phyloP scores from a whole-genome alignment of 64 coral and sea anemone genomes.

The Stylophora pistillata region DNA sequence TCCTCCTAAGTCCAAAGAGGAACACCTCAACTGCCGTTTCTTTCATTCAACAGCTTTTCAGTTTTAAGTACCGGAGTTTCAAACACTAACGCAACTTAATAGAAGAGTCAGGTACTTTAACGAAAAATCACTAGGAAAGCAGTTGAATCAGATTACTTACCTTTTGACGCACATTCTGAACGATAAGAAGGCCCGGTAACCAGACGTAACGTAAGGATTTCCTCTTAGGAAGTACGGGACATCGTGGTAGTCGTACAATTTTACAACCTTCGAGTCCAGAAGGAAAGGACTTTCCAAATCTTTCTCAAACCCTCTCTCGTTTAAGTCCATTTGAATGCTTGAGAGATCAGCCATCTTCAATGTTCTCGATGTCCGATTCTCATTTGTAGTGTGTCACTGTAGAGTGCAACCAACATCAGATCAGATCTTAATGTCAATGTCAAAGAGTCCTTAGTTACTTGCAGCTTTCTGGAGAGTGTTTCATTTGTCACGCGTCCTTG shows the following conservation, averaged over 20 bases:
- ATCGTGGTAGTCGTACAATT: conserved; percentile 86
- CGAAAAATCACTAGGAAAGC: background rate
- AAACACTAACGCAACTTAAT: background rate
- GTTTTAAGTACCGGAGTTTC: too few relatives aligned
- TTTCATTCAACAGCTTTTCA: too few relatives aligned
- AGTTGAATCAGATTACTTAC: conserved; percentile 9
- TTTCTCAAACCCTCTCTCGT: background rate
- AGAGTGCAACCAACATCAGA: too few relatives aligned
- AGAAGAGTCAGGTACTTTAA: background rate
- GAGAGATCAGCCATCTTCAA: background rate
- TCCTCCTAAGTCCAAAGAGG: too few relatives aligned
- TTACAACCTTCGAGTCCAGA: conserved; percentile 39
- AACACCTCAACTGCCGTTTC: too few relatives aligned
- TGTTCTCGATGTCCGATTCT: too few relatives aligned
- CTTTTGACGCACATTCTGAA: conserved; percentile 85
- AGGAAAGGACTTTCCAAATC: conserved; percentile 22
- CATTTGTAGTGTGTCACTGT: too few relatives aligned
- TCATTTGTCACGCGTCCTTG: too few relatives aligned
- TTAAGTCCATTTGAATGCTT: background rate
- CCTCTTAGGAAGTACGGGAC: conserved; percentile 96
- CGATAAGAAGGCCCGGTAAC: conserved; percentile 87
- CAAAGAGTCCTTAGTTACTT: too few relatives aligned
- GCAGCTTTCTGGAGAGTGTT: too few relatives aligned
- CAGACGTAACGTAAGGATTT: conserved; percentile 88
- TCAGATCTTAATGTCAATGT: too few relatives aligned